Evolutionary conservation across 2,797 vertebrate species (phyloP).

Genomic region (Holocentrus rufus): DNA sequence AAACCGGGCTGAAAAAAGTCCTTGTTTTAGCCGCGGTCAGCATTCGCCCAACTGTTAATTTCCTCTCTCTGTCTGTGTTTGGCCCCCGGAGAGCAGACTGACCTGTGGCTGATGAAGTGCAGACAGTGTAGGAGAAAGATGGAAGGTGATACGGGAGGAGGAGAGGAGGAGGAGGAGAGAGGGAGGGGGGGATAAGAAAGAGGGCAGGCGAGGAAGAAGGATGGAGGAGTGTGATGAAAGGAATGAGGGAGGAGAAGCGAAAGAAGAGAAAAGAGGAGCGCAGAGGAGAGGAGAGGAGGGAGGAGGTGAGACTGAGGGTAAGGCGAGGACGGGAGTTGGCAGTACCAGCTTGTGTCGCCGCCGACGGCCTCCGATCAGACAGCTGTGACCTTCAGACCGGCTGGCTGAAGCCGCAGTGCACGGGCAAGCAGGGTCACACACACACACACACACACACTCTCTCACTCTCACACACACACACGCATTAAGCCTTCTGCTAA

Average conservation of each 20-base stretch:
- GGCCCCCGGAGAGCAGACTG: constrained; percentile 55
- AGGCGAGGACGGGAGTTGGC: constrained; percentile 43
- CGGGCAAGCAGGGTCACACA: constrained; percentile 32
- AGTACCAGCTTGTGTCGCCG: constrained; percentile 68
- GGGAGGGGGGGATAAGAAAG: not conserved
- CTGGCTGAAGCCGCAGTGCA: constrained; percentile 36
- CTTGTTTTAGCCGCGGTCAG: too few relatives aligned
- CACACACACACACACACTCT: constrained; percentile 12
- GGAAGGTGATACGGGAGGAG: constrained; percentile 31
- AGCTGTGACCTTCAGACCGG: constrained; percentile 70
- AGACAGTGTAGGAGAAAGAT: constrained; percentile 43
- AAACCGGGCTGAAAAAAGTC: too few relatives aligned
- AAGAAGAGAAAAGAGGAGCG: constrained; percentile 21
- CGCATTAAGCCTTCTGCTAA: constrained; percentile 9
- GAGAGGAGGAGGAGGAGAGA: not conserved
- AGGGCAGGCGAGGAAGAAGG: not conserved
- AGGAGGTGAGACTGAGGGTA: constrained; percentile 69
- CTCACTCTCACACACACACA: not conserved
- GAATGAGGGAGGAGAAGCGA: constrained; percentile 17
- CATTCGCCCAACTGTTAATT: constrained; percentile 49
- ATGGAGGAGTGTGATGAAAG: constrained; percentile 27
- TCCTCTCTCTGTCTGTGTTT: constrained; percentile 26
- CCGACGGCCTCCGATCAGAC: constrained; percentile 57
- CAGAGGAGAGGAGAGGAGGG: constrained; percentile 10
- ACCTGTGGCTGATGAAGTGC: constrained; percentile 61